phyloP scores from a whole-genome alignment of 2,797 vertebrate species.

The Enteromius treurensis region DNA sequence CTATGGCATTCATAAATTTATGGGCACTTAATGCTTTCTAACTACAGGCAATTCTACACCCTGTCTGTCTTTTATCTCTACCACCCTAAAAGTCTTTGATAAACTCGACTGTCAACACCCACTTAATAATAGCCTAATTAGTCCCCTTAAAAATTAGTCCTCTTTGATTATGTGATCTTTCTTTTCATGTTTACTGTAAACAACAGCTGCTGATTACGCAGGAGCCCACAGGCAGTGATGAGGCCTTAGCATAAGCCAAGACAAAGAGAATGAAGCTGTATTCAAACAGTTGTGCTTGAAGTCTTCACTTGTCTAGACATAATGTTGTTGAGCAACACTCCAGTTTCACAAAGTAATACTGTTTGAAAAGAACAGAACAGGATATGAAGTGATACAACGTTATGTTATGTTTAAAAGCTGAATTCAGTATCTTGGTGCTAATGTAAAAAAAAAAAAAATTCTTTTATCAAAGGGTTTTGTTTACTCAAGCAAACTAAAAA shows the following conservation, averaged over 20 bases:
- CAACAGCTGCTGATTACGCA: constrained; percentile 30
- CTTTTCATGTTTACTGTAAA: constrained; percentile 36
- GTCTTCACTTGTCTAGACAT: background rate
- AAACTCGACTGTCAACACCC: constrained; percentile 24
- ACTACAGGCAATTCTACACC: background rate
- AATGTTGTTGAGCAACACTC: background rate
- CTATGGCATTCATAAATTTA: background rate
- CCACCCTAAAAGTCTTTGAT: constrained; percentile 16
- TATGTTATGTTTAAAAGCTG: background rate
- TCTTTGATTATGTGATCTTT: constrained; percentile 20
- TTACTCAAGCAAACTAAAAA: background rate
- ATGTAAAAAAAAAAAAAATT: background rate
- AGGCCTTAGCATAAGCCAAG: constrained; percentile 3
- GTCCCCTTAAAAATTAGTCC: constrained; percentile 12
- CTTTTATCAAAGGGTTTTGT: background rate
- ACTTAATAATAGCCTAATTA: constrained; percentile 14
- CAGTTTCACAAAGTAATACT: background rate
- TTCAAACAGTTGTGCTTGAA: background rate
- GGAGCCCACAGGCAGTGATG: background rate
- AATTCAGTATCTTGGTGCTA: background rate
- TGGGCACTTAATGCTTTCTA: constrained; percentile 1
- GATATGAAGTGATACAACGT: background rate
- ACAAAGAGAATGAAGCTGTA: constrained; percentile 9
- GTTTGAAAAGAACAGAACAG: background rate
- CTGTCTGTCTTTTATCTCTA: background rate